Evolutionary conservation across 2,888 invertebrate species (phyloP).

Genomic region (Drosophila basisetae): DNA sequence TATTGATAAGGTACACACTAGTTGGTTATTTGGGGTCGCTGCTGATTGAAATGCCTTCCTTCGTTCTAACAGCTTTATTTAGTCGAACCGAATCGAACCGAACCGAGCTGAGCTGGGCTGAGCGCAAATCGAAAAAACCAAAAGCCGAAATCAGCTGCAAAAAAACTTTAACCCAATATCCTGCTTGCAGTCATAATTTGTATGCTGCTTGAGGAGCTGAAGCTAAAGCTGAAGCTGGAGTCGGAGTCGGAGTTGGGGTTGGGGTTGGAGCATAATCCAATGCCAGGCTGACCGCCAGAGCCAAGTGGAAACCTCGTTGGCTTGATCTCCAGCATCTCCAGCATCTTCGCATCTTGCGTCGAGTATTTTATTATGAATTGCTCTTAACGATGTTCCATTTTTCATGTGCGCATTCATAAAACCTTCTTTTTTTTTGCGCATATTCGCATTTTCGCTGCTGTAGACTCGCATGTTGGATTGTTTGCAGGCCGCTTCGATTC

Average conservation of each 20-base stretch:
- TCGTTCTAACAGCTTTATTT: slow-evolving; percentile 83
- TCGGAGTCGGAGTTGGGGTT: neutral
- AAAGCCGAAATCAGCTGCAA: slow-evolving; percentile 42
- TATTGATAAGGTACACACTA: slow-evolving; percentile 57
- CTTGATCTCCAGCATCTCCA: neutral
- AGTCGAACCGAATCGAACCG: slow-evolving; percentile 28
- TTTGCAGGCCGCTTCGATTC: slow-evolving; percentile 55
- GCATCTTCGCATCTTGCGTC: slow-evolving; percentile 25
- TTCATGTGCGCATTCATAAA: slow-evolving; percentile 85
- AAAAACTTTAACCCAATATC: slow-evolving; percentile 83
- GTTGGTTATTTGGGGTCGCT: slow-evolving; percentile 36
- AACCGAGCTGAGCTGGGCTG: neutral
- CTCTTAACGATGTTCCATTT: slow-evolving; percentile 85
- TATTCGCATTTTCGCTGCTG: slow-evolving; percentile 33
- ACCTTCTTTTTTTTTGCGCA: slow-evolving; percentile 66
- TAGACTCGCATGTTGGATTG: slow-evolving; percentile 57
- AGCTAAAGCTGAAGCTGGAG: neutral
- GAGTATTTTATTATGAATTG: slow-evolving; percentile 85
- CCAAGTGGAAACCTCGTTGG: neutral
- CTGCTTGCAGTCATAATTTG: slow-evolving; percentile 83
- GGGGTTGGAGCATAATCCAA: neutral
- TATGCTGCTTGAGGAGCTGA: slow-evolving; percentile 44
- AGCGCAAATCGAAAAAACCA: slow-evolving; percentile 13
- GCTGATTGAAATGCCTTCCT: slow-evolving; percentile 71
- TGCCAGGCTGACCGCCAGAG: slow-evolving; percentile 44